A percentile compares a stretch with the other conserved stretches of the same genome.
These are phyloP conservation scores for Pollenia griseotomentosa DNA, from an alignment of 2,888 invertebrate species.

Conservation along the genomic window DNA sequence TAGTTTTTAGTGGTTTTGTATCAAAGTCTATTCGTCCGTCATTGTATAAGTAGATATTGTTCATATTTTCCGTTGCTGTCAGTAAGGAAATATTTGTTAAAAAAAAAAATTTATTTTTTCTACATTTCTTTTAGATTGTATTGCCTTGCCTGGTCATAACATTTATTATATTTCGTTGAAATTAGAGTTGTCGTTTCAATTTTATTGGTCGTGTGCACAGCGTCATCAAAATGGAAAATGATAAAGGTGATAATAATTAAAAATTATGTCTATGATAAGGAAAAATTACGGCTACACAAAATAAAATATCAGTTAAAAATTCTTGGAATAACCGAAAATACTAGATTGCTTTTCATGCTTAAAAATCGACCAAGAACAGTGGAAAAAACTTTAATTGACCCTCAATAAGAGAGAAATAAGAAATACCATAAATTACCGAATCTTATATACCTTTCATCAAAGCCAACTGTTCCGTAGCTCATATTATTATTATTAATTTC, in stretches of 20 bases:
- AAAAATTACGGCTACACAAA: slow-evolving; percentile 52
- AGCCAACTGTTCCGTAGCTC: too few species aligned
- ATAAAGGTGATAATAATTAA: slow-evolving; percentile 74
- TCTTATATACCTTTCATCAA: too few species aligned
- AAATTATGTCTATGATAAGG: slow-evolving; percentile 70
- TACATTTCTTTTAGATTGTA: slow-evolving; percentile 22
- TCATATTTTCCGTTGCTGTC: slow-evolving; percentile 46
- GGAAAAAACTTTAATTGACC: too few species aligned
- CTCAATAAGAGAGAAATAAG: too few species aligned
- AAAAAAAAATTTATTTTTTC: slow-evolving; percentile 12
- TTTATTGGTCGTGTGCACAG: slow-evolving; percentile 35
- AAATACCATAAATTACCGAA: too few species aligned
- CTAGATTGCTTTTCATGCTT: too few species aligned
- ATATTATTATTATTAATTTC: too few species aligned
- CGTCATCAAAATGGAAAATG: slow-evolving; percentile 70
- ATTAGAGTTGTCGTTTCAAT: slow-evolving; percentile 26
- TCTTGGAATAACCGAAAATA: too few species aligned
- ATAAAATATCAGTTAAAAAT: background rate
- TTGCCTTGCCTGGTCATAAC: slow-evolving; percentile 54
- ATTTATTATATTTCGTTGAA: slow-evolving; percentile 35
- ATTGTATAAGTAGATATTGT: slow-evolving; percentile 23
- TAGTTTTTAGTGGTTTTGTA: slow-evolving; percentile 51
- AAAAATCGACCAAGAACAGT: too few species aligned
- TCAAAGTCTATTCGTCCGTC: slow-evolving; percentile 24
- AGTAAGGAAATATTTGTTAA: slow-evolving; percentile 68